Percentiles rank a stretch among this genome's conserved stretches.
These are phyloP conservation scores for Emmelina monodactyla DNA, from an alignment of 2,888 invertebrate genomes.

Conservation along the genomic window DNA sequence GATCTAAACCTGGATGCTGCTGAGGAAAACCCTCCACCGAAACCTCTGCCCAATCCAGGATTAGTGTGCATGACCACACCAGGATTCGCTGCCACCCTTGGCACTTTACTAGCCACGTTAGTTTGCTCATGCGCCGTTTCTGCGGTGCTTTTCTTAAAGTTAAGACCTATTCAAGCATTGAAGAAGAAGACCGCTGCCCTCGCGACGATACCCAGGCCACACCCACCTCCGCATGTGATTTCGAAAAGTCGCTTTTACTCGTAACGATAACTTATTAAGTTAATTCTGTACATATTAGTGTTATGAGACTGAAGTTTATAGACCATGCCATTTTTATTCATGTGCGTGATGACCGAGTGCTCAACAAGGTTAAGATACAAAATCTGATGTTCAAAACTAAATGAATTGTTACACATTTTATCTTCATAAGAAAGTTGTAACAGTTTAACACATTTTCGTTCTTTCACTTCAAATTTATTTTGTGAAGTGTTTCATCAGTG, in stretches of 20 bases:
- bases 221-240: conserved; percentile 48
- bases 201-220: conserved; percentile 51
- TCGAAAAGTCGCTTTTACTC: conserved; percentile 75
- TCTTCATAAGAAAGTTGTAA: neutral
- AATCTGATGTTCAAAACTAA: neutral
- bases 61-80: conserved; percentile 94
- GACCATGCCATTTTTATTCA: conserved; percentile 48
- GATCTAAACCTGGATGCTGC: conserved; percentile 83
- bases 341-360: conserved; percentile 41
- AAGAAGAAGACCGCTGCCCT: conserved; percentile 63
- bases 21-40: conserved; percentile 69
- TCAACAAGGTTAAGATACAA: conserved; percentile 23
- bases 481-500: neutral
- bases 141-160: conserved; percentile 82
- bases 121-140: conserved; percentile 87
- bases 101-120: conserved; percentile 82
- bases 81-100: conserved; percentile 88
- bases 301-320: conserved; percentile 62
- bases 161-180: conserved; percentile 72
- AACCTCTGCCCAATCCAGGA: conserved; percentile 72
- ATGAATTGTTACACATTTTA: neutral
- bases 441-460: neutral
- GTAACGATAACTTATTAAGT: conserved; percentile 52
- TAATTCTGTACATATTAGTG: conserved; percentile 63
- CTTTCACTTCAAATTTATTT: neutral